Conservation (phyloP, 2,113 vertebrate genomes). For the Emydura subglobosa region DNA sequence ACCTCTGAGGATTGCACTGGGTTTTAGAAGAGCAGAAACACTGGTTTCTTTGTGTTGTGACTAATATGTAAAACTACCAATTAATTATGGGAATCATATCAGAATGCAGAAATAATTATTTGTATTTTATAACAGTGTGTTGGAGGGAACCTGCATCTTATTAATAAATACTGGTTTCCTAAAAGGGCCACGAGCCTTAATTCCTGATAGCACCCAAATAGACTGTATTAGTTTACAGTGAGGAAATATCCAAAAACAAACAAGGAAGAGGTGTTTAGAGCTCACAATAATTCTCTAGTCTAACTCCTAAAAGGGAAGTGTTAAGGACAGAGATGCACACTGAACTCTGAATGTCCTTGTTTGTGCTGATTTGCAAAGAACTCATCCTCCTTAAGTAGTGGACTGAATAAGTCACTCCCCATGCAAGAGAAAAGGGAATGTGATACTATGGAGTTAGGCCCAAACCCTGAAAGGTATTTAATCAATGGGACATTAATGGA, state of each 20-base stretch:
- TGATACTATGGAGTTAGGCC: not conserved
- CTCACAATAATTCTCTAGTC: fast-evolving
- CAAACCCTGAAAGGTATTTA: not conserved
- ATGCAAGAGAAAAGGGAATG: fast-evolving
- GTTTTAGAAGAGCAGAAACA: not conserved
- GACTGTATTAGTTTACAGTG: not conserved
- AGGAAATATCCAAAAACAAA: not conserved
- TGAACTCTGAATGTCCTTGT: fast-evolving
- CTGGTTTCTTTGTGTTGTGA: not conserved
- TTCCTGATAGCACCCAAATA: fast-evolving
- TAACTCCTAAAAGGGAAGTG: fast-evolving
- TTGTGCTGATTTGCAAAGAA: not conserved
- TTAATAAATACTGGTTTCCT: constrained; percentile 3
- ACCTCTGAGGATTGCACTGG: not conserved
- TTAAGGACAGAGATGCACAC: fast-evolving
- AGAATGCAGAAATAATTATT: constrained; percentile 64
- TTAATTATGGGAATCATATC: constrained; percentile 53
- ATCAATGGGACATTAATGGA: not conserved
- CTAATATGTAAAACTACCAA: constrained; percentile 68
- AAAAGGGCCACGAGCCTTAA: not conserved
- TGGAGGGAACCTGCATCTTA: constrained; percentile 49
- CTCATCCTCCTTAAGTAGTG: fast-evolving
- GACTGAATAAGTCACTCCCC: fast-evolving
- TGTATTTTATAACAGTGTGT: constrained; percentile 56
- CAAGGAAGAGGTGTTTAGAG: fast-evolving